phyloP scores from a whole-genome alignment of 2,113 vertebrate genomes.

The Neogale vison region DNA sequence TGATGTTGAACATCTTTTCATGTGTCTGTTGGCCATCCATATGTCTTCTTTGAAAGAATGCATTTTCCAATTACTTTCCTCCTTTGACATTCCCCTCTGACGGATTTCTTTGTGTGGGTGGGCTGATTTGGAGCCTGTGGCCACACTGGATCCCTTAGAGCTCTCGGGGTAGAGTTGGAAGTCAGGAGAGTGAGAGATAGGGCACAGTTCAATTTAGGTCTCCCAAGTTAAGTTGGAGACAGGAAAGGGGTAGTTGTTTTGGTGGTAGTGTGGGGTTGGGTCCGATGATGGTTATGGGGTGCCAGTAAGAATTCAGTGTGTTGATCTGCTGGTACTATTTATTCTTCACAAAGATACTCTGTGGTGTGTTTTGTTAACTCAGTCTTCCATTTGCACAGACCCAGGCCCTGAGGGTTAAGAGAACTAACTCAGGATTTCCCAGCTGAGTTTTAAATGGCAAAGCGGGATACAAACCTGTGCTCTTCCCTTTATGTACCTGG shows the following conservation, averaged over 20 bases:
- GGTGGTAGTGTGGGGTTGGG: not conserved
- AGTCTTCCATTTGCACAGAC: not conserved
- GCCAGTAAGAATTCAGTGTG: not conserved
- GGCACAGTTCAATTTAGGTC: not conserved
- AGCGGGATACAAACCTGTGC: not conserved
- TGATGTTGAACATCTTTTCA: not conserved
- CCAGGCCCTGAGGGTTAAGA: not conserved
- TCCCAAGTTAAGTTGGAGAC: not conserved
- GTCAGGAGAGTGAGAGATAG: not conserved
- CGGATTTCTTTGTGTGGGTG: not conserved
- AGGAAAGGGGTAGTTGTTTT: not conserved
- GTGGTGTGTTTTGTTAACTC: not conserved
- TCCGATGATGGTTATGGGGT: not conserved
- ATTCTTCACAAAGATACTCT: not conserved
- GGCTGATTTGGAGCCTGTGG: not conserved
- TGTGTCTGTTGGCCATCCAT: not conserved
- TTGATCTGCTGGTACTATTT: not conserved
- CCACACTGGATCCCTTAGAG: not conserved
- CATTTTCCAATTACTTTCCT: not conserved
- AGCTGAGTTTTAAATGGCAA: not conserved
- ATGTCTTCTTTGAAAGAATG: not conserved
- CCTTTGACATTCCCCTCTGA: not conserved
- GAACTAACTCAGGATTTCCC: not conserved
- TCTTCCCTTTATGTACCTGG: not conserved
- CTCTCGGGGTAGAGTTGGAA: not conserved